Conservation (phyloP, 2,797 vertebrate species). For the Fratercula arctica region DNA sequence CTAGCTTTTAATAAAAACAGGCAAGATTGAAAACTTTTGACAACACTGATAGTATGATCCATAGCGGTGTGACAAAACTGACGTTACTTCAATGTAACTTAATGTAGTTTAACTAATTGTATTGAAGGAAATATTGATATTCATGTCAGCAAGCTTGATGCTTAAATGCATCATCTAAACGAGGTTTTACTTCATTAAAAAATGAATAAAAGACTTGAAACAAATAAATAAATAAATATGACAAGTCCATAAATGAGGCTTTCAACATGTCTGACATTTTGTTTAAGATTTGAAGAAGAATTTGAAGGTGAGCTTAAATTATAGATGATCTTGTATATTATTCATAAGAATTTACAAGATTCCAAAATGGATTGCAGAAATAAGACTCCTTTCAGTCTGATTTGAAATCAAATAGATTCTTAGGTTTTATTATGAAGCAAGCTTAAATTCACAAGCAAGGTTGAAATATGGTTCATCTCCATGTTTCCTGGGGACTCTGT, state of each 20-base stretch:
- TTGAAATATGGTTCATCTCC: background rate
- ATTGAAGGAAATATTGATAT: conserved; percentile 57
- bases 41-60: background rate
- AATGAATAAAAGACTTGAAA: background rate
- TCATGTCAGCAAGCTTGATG: conserved; percentile 7
- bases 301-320: background rate
- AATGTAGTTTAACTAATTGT: conserved; percentile 44
- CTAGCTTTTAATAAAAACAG: background rate
- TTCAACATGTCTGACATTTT: background rate
- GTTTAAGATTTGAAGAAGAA: background rate
- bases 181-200: conserved; percentile 39
- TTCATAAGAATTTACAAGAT: background rate
- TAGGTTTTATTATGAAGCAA: background rate
- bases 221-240: background rate
- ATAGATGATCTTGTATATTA: background rate
- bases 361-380: background rate
- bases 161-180: conserved; percentile 46
- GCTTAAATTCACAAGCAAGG: background rate
- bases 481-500: background rate
- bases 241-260: background rate
- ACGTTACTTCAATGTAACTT: conserved; percentile 16
- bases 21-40: conserved; percentile 18
- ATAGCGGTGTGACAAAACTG: background rate
- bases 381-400: background rate
- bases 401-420: background rate